These are phyloP conservation scores for Nowickia ferox DNA, from an alignment of 2,888 invertebrate genomes.

Conservation along the genomic window DNA sequence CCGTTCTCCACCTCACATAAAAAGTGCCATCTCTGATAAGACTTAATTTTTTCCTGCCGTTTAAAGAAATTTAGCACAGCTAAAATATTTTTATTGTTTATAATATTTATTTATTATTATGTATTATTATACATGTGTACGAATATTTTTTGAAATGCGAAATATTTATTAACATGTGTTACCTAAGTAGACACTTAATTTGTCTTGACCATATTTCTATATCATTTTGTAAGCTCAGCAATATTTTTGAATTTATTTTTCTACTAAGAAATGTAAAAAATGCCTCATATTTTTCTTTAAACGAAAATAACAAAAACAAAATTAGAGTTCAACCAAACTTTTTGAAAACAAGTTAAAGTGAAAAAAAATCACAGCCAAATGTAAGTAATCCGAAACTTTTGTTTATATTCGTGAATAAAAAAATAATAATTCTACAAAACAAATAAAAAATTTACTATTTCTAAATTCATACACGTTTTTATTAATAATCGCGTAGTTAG, in stretches of 20 bases:
- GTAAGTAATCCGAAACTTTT: background rate
- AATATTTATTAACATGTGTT: background rate
- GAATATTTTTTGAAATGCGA: too few relatives aligned
- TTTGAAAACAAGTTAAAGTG: background rate
- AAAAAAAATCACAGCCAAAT: background rate
- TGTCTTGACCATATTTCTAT: background rate
- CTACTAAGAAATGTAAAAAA: too few relatives aligned
- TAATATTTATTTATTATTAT: too few relatives aligned
- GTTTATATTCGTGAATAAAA: background rate
- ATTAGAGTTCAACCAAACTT: background rate
- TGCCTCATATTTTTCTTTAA: background rate
- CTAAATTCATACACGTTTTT: too few relatives aligned
- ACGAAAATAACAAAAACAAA: background rate
- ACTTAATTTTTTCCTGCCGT: too few relatives aligned
- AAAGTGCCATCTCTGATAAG: too few relatives aligned
- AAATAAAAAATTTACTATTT: too few relatives aligned
- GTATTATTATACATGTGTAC: too few relatives aligned
- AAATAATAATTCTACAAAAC: background rate
- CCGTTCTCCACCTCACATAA: too few relatives aligned
- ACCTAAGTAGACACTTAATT: background rate
- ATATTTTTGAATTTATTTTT: background rate
- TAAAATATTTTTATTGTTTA: too few relatives aligned
- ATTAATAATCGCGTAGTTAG: too few relatives aligned
- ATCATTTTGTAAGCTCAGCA: conserved; percentile 4
- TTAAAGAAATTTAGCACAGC: too few relatives aligned